These are phyloP conservation scores for Parnassius mnemosyne DNA, from an alignment of 2,888 invertebrate species.

Conservation along the genomic window DNA sequence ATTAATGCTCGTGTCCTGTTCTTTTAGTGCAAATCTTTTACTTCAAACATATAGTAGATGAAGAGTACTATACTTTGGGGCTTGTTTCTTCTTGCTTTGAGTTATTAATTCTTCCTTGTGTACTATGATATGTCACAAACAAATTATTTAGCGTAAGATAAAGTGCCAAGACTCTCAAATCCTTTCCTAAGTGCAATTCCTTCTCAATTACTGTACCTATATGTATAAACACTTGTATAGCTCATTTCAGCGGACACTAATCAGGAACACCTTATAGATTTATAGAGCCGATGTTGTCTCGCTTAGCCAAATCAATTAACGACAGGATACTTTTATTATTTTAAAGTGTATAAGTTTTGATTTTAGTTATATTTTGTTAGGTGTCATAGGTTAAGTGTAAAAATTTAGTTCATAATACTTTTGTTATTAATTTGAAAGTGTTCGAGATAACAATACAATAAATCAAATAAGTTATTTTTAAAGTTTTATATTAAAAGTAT, in stretches of 20 bases:
- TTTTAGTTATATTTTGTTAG: conserved; percentile 7
- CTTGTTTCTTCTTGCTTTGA: conserved; percentile 1
- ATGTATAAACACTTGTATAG: conserved; percentile 22
- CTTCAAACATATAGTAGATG: conserved; percentile 1
- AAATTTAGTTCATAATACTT: conserved; percentile 4
- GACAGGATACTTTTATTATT: conserved; percentile 23
- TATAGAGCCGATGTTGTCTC: conserved; percentile 8
- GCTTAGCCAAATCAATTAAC: conserved; percentile 14
- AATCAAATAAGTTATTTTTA: conserved; percentile 3
- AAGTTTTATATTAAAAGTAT: conserved; percentile 45
- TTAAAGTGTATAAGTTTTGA: conserved; percentile 1
- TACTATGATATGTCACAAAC: conserved; percentile 16
- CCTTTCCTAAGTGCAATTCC: conserved; percentile 72
- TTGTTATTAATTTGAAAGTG: conserved; percentile 7
- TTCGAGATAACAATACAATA: conserved; percentile 10
- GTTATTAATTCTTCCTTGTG: conserved; percentile 5
- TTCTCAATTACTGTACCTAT: conserved; percentile 60
- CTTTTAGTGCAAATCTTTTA: conserved; percentile 33
- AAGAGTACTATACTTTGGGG: background rate
- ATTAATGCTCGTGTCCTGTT: conserved; percentile 44
- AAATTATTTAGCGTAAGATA: conserved; percentile 63
- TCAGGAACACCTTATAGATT: conserved; percentile 2
- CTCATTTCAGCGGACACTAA: conserved; percentile 3
- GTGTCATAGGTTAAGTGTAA: conserved; percentile 8
- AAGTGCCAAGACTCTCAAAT: conserved; percentile 75